Conservation (phyloP, 2,113 vertebrate genomes). For the Aramus guarauna region DNA sequence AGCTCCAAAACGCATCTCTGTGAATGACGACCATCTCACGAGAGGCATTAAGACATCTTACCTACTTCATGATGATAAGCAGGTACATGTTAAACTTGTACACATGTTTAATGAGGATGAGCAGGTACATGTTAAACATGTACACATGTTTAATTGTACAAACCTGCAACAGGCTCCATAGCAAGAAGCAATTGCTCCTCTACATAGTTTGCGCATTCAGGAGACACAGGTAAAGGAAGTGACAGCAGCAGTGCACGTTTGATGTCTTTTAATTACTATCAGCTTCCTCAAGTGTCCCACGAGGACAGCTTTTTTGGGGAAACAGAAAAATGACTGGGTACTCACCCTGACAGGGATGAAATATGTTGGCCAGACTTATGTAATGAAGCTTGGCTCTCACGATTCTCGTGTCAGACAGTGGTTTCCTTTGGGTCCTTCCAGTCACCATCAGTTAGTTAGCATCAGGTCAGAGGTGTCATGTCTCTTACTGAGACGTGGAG, state of each 20-base stretch:
- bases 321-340: not conserved
- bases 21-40: not conserved
- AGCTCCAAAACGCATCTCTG: not conserved
- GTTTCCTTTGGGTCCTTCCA: not conserved
- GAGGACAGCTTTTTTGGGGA: not conserved
- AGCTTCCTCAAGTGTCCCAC: not conserved
- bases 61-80: not conserved
- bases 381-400: not conserved
- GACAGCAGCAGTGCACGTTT: not conserved
- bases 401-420: not conserved
- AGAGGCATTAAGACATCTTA: not conserved
- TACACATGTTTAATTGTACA: not conserved
- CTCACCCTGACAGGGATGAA: not conserved
- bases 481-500: not conserved
- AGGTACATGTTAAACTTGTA: not conserved
- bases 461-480: not conserved
- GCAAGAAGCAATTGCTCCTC: not conserved
- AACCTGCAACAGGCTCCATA: not conserved
- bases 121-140: not conserved
- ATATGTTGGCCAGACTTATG: not conserved
- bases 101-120: not conserved
- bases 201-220: not conserved
- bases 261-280: not conserved
- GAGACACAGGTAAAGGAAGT: not conserved
- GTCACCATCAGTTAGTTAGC: not conserved